A percentile compares a stretch with the other conserved stretches of the same genome.
Conservation (phyloP, 30 jellyfish, hydroid and myxozoan species). For the Morbakka virulenta region DNA sequence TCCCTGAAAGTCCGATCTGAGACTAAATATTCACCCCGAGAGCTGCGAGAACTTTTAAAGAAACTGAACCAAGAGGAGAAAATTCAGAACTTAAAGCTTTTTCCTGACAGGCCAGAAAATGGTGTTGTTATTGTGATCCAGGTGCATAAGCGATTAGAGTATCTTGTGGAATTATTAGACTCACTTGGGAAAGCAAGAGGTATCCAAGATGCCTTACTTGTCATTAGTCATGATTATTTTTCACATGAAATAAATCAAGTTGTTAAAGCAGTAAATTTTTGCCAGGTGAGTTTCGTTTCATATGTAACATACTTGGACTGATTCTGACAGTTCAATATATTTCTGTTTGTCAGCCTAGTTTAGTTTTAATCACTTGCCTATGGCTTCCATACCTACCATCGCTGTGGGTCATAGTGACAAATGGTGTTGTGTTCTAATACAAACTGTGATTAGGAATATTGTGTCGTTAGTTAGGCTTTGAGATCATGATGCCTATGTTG, state of each 20-base stretch:
- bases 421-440: no score
- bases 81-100: slow-evolving; percentile 47
- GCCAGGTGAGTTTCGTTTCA: slow-evolving; percentile 96
- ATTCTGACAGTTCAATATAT: no score
- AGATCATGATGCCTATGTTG: no score
- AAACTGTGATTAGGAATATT: no score
- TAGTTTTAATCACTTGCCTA: no score
- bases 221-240: slow-evolving; percentile 83
- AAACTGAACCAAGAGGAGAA: slow-evolving; percentile 56
- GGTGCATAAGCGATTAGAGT: slow-evolving; percentile 86
- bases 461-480: no score
- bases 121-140: slow-evolving; percentile 81
- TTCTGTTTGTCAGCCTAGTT: no score
- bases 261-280: slow-evolving; percentile 62
- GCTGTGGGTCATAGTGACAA: no score
- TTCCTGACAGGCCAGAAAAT: slow-evolving; percentile 48
- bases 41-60: slow-evolving; percentile 47
- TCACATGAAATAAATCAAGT: slow-evolving; percentile 77
- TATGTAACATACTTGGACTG: no score
- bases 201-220: slow-evolving; percentile 51
- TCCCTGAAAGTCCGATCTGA: slow-evolving; percentile 1
- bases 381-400: no score
- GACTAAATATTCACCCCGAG: slow-evolving; percentile 23
- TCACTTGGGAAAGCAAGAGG: slow-evolving; percentile 79
- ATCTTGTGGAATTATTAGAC: slow-evolving; percentile 63